Percentiles rank a stretch among this genome's conserved stretches.
Evolutionary conservation across 2,797 vertebrate species (phyloP).

Genomic region (Phalloptychus januarius): DNA sequence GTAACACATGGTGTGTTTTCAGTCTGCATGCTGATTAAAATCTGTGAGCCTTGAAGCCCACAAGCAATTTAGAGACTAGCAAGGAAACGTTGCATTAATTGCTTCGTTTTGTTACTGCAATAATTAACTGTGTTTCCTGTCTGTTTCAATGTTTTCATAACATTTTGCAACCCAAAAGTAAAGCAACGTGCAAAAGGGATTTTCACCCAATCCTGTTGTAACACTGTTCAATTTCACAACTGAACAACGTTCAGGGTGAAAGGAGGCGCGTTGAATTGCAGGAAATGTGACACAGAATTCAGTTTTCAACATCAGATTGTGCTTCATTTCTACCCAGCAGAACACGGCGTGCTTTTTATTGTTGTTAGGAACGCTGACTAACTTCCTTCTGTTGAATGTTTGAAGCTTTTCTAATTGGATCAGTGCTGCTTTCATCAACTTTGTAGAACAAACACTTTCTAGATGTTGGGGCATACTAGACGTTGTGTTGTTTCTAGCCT

Average conservation of each 20-base stretch:
- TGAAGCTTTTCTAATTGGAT: background rate
- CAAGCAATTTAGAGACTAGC: background rate
- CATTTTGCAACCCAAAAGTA: background rate
- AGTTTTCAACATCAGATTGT: background rate
- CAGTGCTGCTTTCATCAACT: background rate
- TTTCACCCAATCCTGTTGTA: conserved; percentile 13
- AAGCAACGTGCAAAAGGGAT: background rate
- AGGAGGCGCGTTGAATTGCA: background rate
- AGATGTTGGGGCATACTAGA: background rate
- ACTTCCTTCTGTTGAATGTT: background rate
- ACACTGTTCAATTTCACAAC: conserved; percentile 7
- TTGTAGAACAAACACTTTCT: background rate
- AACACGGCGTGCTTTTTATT: background rate
- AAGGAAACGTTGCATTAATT: background rate
- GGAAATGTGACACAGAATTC: conserved; percentile 2
- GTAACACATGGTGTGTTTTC: background rate
- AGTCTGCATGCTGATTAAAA: background rate
- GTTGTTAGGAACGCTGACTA: background rate
- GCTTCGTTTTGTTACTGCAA: background rate
- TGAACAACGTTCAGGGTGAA: too few species aligned
- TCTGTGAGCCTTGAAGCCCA: background rate
- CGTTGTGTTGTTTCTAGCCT: background rate
- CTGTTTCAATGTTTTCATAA: background rate
- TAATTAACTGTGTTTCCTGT: background rate
- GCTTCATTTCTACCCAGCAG: background rate